These are phyloP conservation scores for Babyrousa celebensis DNA, from an alignment of 2,797 vertebrate species.

Conservation along the genomic window DNA sequence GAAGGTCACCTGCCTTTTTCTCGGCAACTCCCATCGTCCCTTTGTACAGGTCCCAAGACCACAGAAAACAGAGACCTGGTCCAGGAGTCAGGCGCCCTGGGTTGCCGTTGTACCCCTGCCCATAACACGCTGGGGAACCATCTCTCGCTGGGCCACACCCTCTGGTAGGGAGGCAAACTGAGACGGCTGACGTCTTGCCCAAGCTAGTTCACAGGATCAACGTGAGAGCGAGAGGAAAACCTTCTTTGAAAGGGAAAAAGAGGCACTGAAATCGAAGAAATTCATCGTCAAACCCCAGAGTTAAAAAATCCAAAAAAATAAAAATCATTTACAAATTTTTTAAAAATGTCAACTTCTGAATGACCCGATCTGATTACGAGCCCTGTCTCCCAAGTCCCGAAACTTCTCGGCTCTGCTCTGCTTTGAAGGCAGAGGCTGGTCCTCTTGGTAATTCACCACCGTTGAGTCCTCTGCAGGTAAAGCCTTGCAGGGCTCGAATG, in stretches of 20 bases:
- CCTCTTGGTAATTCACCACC: slow-evolving; percentile 20
- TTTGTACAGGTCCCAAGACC: slow-evolving; percentile 75
- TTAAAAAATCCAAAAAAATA: no score
- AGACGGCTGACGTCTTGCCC: neutral
- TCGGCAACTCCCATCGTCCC: slow-evolving; percentile 72
- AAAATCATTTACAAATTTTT: neutral
- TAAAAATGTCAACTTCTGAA: neutral
- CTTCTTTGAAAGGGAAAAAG: slow-evolving; percentile 63
- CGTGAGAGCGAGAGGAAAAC: slow-evolving; percentile 14
- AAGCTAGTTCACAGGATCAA: neutral
- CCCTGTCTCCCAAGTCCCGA: neutral
- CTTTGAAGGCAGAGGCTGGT: neutral
- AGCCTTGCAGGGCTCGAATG: neutral
- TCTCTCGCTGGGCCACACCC: slow-evolving; percentile 32
- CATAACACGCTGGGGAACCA: slow-evolving; percentile 36
- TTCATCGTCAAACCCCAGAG: neutral
- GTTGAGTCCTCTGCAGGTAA: slow-evolving; percentile 28
- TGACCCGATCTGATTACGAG: neutral
- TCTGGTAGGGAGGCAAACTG: slow-evolving; percentile 57
- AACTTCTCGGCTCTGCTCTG: neutral
- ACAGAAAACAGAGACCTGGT: slow-evolving; percentile 69
- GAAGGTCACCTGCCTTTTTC: slow-evolving; percentile 79
- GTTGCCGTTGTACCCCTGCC: neutral
- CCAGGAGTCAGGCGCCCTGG: slow-evolving; percentile 64
- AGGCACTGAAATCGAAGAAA: slow-evolving; percentile 15